Evolutionary conservation across 2,113 vertebrate species (phyloP).

Genomic region (Eudyptes chrysolophus): DNA sequence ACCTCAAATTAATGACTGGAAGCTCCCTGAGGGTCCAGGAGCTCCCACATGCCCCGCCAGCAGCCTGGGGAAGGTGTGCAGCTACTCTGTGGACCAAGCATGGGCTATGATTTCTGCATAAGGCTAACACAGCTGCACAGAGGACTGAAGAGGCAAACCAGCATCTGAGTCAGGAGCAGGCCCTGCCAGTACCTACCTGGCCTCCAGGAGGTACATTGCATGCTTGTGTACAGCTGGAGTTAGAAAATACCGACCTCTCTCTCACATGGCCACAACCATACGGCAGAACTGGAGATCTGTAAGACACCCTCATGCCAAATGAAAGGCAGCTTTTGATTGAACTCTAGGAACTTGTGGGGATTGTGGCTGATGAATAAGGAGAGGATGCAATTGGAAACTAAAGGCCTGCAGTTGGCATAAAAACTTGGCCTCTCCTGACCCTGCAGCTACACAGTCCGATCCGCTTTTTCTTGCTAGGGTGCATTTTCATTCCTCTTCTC

Average conservation of each 20-base stretch:
- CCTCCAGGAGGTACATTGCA: accelerated
- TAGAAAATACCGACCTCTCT: neutral
- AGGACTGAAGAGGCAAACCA: neutral
- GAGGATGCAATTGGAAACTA: neutral
- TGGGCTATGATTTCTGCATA: accelerated
- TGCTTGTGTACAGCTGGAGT: accelerated
- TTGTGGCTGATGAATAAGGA: neutral
- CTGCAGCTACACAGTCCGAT: accelerated
- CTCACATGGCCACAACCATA: accelerated
- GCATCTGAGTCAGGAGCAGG: neutral
- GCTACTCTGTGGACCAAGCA: neutral
- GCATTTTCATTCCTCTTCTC: neutral
- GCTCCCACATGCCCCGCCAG: neutral
- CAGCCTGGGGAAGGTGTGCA: neutral
- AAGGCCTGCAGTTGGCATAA: neutral
- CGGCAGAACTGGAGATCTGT: no score
- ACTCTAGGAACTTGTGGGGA: neutral
- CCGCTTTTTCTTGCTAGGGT: accelerated
- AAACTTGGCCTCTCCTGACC: neutral
- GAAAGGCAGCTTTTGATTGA: neutral
- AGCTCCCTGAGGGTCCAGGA: neutral
- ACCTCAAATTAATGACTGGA: neutral
- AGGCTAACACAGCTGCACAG: neutral
- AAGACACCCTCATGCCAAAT: no score
- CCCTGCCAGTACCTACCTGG: no score